These are phyloP conservation scores for Neomorphus geoffroyi DNA, from an alignment of 2,797 vertebrate genomes.

Conservation along the genomic window DNA sequence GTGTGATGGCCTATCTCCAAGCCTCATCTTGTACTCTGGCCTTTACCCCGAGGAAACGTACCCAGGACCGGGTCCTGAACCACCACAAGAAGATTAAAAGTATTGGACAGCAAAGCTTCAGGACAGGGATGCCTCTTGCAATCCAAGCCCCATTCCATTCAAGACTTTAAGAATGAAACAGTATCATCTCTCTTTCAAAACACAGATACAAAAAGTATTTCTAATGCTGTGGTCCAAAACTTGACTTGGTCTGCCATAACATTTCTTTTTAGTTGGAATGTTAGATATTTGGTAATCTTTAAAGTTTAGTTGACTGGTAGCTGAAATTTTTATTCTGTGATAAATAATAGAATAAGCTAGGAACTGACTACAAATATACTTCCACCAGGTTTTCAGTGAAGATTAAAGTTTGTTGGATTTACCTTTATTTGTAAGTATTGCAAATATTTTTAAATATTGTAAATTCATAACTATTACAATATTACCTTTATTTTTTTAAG, in stretches of 20 bases:
- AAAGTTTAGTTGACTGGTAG: neutral
- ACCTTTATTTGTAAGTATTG: neutral
- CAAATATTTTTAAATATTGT: neutral
- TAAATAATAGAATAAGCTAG: neutral
- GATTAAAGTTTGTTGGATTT: neutral
- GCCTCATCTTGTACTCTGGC: neutral
- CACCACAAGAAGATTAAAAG: neutral
- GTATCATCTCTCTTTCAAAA: neutral
- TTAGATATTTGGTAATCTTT: neutral
- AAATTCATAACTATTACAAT: neutral
- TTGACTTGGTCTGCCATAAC: neutral
- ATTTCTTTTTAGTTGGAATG: neutral
- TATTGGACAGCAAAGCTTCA: neutral
- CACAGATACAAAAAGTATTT: neutral
- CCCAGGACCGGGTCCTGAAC: neutral
- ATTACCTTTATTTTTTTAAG: neutral
- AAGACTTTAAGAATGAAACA: neutral
- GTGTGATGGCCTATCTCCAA: neutral
- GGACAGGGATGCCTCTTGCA: neutral
- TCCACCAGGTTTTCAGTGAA: neutral
- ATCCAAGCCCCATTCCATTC: neutral
- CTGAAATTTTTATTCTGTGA: neutral
- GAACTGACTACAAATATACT: neutral
- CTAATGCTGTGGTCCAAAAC: neutral
- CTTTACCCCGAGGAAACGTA: neutral